Evolutionary conservation across 2,797 vertebrate genomes (phyloP).

Genomic region (Microcaecilia unicolor): DNA sequence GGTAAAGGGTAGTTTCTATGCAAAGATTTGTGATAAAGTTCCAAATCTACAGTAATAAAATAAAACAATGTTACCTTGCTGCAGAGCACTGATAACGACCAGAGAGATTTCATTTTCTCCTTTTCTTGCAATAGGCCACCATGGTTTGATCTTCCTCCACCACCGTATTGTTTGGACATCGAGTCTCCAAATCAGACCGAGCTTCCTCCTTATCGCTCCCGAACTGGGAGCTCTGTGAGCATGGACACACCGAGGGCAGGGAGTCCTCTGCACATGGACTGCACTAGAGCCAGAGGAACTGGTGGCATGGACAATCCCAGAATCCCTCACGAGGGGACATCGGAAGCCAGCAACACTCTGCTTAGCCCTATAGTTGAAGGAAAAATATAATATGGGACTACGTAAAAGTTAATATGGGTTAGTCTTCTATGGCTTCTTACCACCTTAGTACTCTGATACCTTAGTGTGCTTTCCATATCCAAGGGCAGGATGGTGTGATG

Average conservation of each 20-base stretch:
- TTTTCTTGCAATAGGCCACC: constrained; percentile 66
- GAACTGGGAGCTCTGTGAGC: constrained; percentile 42
- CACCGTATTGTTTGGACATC: constrained; percentile 75
- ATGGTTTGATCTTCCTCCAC: constrained; percentile 93
- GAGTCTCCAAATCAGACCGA: constrained; percentile 62
- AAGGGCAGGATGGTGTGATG: too few species aligned
- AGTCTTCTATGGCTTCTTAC: constrained; percentile 22
- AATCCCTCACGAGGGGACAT: constrained; percentile 18
- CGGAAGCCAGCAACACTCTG: constrained; percentile 8
- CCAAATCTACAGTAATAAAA: too few species aligned
- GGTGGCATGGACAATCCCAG: constrained; percentile 4
- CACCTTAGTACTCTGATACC: constrained; percentile 1
- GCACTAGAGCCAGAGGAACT: not conserved
- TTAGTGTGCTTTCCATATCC: too few species aligned
- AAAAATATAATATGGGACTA: constrained; percentile 24
- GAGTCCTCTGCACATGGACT: constrained; percentile 15
- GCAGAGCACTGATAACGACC: too few species aligned
- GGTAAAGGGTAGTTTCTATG: too few species aligned
- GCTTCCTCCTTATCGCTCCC: constrained; percentile 74
- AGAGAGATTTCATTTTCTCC: too few species aligned
- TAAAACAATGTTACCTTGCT: too few species aligned
- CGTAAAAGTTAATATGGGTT: constrained; percentile 19
- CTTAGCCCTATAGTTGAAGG: constrained; percentile 20
- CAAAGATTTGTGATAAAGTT: too few species aligned
- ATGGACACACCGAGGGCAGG: constrained; percentile 21